A percentile compares a stretch with the other conserved stretches of the same genome.
Conservation (phyloP, 2,113 vertebrate species). For the Malurus melanocephalus region DNA sequence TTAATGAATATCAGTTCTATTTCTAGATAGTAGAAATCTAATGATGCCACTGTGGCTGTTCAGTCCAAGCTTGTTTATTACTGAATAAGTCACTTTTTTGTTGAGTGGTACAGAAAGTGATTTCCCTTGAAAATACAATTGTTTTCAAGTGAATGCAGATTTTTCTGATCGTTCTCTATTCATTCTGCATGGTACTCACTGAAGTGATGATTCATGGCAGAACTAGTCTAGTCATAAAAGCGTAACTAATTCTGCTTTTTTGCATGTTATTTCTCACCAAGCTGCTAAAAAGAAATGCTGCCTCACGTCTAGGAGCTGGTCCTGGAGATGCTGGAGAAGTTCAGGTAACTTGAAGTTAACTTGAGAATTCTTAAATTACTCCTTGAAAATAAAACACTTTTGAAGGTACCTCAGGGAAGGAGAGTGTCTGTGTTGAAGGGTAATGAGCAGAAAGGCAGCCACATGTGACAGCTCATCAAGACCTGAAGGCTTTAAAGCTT, state of each 20-base stretch:
- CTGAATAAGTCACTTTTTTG: neutral
- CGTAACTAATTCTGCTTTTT: neutral
- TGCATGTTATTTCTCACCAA: constrained; percentile 51
- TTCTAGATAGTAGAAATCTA: neutral
- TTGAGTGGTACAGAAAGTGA: neutral
- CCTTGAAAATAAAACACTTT: neutral
- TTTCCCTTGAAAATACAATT: constrained; percentile 18
- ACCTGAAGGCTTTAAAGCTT: neutral
- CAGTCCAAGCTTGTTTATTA: neutral
- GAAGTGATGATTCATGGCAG: neutral
- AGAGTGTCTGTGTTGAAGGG: neutral
- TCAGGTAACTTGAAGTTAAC: constrained; percentile 76
- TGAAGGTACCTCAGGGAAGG: neutral
- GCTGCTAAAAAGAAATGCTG: constrained; percentile 98
- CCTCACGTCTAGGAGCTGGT: constrained; percentile 90
- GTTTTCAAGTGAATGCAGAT: neutral
- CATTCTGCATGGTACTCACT: neutral
- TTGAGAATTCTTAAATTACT: neutral
- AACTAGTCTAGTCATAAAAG: neutral
- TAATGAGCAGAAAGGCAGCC: neutral
- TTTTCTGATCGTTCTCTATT: neutral
- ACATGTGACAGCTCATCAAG: neutral
- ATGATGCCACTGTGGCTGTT: neutral
- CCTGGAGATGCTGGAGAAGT: constrained; percentile 92
- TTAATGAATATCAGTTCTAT: neutral